Percentiles rank a stretch among this genome's conserved stretches.
Evolutionary conservation across 2,888 invertebrate species (phyloP).

Genomic region (Melieria picta): DNA sequence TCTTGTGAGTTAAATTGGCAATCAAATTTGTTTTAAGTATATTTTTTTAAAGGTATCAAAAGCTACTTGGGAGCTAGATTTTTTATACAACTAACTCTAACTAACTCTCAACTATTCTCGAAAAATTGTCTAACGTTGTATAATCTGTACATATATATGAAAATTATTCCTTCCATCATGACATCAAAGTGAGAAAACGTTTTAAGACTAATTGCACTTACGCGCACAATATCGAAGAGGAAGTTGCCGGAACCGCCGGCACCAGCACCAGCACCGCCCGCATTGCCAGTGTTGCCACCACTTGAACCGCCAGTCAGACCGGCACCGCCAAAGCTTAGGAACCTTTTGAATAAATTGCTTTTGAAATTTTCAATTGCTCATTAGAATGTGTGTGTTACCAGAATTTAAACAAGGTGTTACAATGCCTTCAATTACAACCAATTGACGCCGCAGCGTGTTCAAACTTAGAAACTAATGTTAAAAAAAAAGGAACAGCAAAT

Average conservation of each 20-base stretch:
- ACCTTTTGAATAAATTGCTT: conserved; percentile 63
- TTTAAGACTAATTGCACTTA: conserved; percentile 68
- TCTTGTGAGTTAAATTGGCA: no score
- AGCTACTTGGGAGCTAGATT: no score
- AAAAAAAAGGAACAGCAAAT: background rate
- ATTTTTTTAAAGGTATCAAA: no score
- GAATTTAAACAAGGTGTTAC: conserved; percentile 35
- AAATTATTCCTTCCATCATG: no score
- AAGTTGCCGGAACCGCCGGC: conserved; percentile 86
- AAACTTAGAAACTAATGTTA: no score
- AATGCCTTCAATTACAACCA: background rate
- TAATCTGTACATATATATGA: no score
- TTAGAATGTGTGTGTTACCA: conserved; percentile 44
- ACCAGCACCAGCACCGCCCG: conserved; percentile 54
- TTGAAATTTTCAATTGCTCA: conserved; percentile 37
- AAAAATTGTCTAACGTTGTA: no score
- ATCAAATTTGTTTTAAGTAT: no score
- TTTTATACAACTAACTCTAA: no score
- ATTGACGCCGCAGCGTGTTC: background rate
- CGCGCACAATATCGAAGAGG: conserved; percentile 88
- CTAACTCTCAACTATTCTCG: no score
- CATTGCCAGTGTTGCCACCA: conserved; percentile 44
- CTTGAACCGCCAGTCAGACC: conserved; percentile 51
- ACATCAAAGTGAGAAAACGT: background rate
- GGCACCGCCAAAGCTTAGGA: conserved; percentile 67